phyloP scores from a whole-genome alignment of 2,113 vertebrate genomes.

The Cromileptes altivelis region DNA sequence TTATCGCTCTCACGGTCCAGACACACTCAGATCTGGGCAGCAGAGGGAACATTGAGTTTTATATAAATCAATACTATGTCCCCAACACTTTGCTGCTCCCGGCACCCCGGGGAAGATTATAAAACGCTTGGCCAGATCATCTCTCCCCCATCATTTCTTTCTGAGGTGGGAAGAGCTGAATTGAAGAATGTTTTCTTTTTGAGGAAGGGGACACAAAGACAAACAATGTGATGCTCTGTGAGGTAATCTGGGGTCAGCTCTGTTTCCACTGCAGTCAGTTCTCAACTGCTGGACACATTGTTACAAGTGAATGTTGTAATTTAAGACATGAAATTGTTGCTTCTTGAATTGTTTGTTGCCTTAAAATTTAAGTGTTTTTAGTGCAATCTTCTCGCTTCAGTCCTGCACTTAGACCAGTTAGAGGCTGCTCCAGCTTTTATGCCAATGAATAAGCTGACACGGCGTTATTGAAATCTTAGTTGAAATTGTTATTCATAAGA shows the following conservation, averaged over 20 bases:
- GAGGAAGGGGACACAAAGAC: slow-evolving; percentile 22
- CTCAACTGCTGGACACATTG: slow-evolving; percentile 18
- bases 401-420: slow-evolving; percentile 3
- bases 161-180: slow-evolving; percentile 54
- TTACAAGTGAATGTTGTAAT: slow-evolving; percentile 7
- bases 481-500: slow-evolving; percentile 63
- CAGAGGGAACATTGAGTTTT: slow-evolving; percentile 77
- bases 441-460: slow-evolving; percentile 31
- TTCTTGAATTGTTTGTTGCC: slow-evolving; percentile 10
- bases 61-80: slow-evolving; percentile 82
- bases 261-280: slow-evolving; percentile 40
- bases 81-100: slow-evolving; percentile 71
- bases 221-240: slow-evolving; percentile 31
- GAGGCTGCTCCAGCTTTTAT: slow-evolving; percentile 24
- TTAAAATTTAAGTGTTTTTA: neutral
- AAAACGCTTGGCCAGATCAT: slow-evolving; percentile 68
- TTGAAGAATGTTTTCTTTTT: slow-evolving; percentile 42
- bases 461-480: slow-evolving; percentile 45
- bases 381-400: neutral
- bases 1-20: slow-evolving; percentile 73
- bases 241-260: slow-evolving; percentile 31
- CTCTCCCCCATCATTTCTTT: slow-evolving; percentile 71
- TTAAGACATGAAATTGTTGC: slow-evolving; percentile 18
- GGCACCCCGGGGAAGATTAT: slow-evolving; percentile 73
- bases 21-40: slow-evolving; percentile 73